Evolutionary conservation across 37 sponge, comb jelly and placozoan genomes (phyloP).

Genomic region (Chondrosia reniformis): DNA sequence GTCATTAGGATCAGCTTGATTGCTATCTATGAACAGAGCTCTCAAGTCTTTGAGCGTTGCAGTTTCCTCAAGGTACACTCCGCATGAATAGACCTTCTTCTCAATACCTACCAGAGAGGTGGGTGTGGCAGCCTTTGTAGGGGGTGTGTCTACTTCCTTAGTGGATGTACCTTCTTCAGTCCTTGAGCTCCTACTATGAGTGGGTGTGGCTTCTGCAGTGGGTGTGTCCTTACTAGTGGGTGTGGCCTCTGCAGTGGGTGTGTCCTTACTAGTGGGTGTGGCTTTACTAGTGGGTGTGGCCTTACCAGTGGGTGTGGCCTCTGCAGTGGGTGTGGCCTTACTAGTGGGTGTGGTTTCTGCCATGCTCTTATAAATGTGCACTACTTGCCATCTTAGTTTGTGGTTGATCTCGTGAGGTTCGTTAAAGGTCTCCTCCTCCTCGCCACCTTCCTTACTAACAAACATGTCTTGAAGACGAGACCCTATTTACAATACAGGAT

Average conservation of each 20-base stretch:
- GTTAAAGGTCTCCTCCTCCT: conserved; percentile 19
- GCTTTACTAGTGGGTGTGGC: neutral
- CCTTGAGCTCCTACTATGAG: neutral
- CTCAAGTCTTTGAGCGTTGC: conserved; percentile 57
- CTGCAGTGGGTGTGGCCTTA: neutral
- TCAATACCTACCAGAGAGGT: neutral
- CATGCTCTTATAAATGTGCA: neutral
- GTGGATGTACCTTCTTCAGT: neutral
- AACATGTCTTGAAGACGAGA: conserved; percentile 18
- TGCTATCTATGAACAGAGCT: conserved; percentile 46
- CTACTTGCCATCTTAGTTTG: conserved; percentile 53
- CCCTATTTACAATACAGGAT: neutral
- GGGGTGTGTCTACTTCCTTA: neutral
- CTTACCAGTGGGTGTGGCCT: neutral
- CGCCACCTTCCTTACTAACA: no score
- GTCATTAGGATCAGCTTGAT: conserved; percentile 32
- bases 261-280: neutral
- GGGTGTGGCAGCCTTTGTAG: neutral
- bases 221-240: no score
- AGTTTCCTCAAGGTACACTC: conserved; percentile 33
- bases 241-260: neutral
- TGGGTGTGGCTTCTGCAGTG: neutral
- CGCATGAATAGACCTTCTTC: conserved; percentile 29
- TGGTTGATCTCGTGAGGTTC: conserved; percentile 46
- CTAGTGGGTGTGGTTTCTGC: neutral